Base-by-base conservation (phyloP, 2,888 invertebrate genomes). In the Emmelina monodactyla region DNA sequence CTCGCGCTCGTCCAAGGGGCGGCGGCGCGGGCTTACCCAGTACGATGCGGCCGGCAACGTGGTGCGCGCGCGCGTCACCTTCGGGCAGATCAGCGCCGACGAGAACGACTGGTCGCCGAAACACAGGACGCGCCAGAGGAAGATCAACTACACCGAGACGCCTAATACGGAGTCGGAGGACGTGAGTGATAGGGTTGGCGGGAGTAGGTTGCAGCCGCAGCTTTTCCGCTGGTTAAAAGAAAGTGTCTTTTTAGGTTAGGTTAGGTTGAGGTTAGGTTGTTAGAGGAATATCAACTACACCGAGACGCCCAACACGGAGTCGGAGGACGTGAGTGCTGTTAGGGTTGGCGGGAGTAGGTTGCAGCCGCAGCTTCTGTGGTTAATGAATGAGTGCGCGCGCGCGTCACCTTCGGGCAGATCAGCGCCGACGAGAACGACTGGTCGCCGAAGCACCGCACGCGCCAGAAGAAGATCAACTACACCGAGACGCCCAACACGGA, bases 141-240 rank as follows among this genome's bases (percentile, higher is more conserved):
- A 88, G 64, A 88, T 89, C 41, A 87, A 88, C 59, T 92, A 92
- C 53, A 86, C 89, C 2, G 92, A 91, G 66, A 85, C 83, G 54
- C 82, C 87, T 34, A 87, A 87, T 42, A 87, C 89, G 0, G 90
- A 90, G 58, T 88, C 87, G 32, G 91, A 87, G 55, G 89, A 87
- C 60, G 88, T 87, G 53, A 76, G 71, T 72, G 29, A 3, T 25
- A n/a, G 3, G 9, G 19, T 19, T n/a, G n/a, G n/a, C n/a, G n/a
- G n/a, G n/a, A n/a, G n/a, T n/a, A n/a, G n/a, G n/a, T n/a, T n/a
- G n/a, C n/a, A n/a, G n/a, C n/a, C n/a, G n/a, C n/a, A n/a, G n/a
- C n/a, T n/a, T n/a, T n/a, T n/a, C n/a, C n/a, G n/a, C n/a, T n/a
- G n/a, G n/a, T n/a, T n/a, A n/a, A n/a, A n/a, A n/a, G n/a, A n/a